These are phyloP conservation scores for Halocaridina rubra DNA, from an alignment of 2,888 invertebrate species.

Conservation along the genomic window DNA sequence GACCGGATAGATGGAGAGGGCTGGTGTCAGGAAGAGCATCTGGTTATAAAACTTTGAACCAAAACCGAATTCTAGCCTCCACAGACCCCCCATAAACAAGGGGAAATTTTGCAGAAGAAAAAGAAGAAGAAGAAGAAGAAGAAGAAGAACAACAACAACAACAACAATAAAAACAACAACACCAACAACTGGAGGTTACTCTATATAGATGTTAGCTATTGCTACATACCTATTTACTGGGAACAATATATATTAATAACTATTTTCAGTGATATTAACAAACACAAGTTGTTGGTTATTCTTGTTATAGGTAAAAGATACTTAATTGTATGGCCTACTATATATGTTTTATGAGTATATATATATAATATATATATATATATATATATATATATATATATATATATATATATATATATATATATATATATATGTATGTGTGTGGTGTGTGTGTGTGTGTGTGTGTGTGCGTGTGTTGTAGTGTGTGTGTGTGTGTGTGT, in stretches of 20 bases:
- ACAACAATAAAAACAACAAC: no score
- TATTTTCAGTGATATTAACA: not conserved
- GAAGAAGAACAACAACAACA: no score
- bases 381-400: not conserved
- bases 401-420: not conserved
- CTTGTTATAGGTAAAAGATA: not conserved
- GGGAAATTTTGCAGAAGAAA: no score
- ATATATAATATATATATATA: not conserved
- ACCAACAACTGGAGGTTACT: no score
- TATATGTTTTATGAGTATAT: not conserved
- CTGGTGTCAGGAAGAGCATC: no score
- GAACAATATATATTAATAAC: not conserved
- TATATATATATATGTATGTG: no score
- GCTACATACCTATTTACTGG: not conserved
- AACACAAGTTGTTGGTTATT: not conserved
- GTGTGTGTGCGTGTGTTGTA: not conserved
- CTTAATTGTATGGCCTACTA: not conserved
- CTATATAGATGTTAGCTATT: not conserved
- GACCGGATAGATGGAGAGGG: no score
- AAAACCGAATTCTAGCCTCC: no score
- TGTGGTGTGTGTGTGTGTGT: no score
- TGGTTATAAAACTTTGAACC: no score
- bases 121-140: no score
- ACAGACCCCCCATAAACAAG: no score
- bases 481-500: not conserved